Conservation (phyloP, 1,140 invertebrate genomes). For the Drosophila funebris region DNA sequence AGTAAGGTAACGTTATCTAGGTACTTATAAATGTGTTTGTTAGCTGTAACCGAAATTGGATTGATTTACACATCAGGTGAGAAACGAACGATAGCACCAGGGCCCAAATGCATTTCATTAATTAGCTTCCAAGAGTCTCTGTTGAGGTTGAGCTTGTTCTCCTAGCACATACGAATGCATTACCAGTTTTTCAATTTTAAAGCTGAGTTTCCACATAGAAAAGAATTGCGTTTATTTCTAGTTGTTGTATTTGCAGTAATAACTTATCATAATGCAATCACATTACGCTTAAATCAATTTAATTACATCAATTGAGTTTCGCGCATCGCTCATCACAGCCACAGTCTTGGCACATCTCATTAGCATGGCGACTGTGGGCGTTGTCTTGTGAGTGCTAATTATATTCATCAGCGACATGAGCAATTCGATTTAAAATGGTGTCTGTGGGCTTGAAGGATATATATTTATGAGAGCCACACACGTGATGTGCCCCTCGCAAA, state of each 20-base stretch:
- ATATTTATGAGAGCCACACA: slow-evolving; percentile 76
- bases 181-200: background rate
- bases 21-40: slow-evolving; percentile 27
- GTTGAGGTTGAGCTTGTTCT: background rate
- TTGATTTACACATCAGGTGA: slow-evolving; percentile 74
- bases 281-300: slow-evolving; percentile 49
- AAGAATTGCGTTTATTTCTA: background rate
- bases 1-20: slow-evolving; percentile 48
- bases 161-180: background rate
- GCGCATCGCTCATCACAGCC: background rate
- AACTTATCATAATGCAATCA: slow-evolving; percentile 29
- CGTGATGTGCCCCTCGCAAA: slow-evolving; percentile 46
- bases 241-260: slow-evolving; percentile 5
- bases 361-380: slow-evolving; percentile 71
- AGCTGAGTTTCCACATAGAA: too few species aligned
- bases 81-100: slow-evolving; percentile 24
- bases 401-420: slow-evolving; percentile 54
- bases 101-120: slow-evolving; percentile 52
- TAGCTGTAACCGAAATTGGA: slow-evolving; percentile 57
- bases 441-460: background rate
- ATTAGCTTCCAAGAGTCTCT: slow-evolving; percentile 23
- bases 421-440: slow-evolving; percentile 77
- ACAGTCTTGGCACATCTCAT: slow-evolving; percentile 44
- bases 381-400: slow-evolving; percentile 72
- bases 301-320: slow-evolving; percentile 31